Conservation (phyloP, 2,113 vertebrate genomes). For the Steatornis caripensis region DNA sequence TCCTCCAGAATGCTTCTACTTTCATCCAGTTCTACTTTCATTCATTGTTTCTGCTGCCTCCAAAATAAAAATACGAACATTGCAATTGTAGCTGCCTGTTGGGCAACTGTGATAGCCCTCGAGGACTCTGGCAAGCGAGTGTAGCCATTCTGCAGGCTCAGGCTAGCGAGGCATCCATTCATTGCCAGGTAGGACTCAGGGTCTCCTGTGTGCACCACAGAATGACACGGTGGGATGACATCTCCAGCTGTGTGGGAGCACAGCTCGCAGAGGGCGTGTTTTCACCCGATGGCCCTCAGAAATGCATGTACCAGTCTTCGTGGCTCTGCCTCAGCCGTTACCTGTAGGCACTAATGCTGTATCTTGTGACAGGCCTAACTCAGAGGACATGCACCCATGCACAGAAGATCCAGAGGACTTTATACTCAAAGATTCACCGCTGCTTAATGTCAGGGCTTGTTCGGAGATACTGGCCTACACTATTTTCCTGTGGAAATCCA, state of each 20-base stretch:
- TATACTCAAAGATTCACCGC: neutral
- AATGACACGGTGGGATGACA: neutral
- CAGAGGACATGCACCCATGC: neutral
- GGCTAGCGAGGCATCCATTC: neutral
- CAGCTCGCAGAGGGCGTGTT: neutral
- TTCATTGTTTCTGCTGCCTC: neutral
- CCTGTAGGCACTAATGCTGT: fast-evolving
- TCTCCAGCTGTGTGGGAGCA: neutral
- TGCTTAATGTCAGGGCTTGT: neutral
- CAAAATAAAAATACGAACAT: neutral
- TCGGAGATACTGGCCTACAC: neutral
- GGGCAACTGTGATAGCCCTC: neutral
- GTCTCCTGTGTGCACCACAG: neutral
- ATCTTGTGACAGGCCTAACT: neutral
- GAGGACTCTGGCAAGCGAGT: neutral
- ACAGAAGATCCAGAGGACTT: neutral
- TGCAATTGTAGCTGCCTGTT: neutral
- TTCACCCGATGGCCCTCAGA: neutral
- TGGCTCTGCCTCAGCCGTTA: neutral
- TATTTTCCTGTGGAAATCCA: neutral
- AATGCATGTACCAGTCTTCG: neutral
- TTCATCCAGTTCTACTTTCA: neutral
- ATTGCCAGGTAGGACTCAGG: fast-evolving
- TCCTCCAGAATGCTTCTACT: neutral
- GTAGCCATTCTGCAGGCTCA: neutral